Evolutionary conservation across 1,140 invertebrate genomes (phyloP).

Genomic region (Coelopa frigida): DNA sequence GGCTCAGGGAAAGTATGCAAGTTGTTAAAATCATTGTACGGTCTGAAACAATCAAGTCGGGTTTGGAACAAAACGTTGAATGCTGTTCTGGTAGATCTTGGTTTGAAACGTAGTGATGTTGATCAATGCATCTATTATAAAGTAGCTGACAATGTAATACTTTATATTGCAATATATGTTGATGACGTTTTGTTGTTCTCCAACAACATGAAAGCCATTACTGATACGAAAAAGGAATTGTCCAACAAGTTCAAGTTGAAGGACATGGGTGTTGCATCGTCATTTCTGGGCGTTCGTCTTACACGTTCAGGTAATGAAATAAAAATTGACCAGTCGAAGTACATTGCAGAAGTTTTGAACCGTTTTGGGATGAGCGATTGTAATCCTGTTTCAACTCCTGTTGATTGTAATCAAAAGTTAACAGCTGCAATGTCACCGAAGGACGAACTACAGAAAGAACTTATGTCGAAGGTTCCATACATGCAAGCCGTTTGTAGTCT

Average conservation of each 20-base stretch:
- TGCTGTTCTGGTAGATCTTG: slow-evolving; percentile 16
- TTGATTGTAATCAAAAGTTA: slow-evolving; percentile 24
- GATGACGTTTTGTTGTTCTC: slow-evolving; percentile 39
- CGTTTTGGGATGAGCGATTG: slow-evolving; percentile 35
- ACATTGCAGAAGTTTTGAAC: slow-evolving; percentile 6
- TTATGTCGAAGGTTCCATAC: slow-evolving; percentile 19
- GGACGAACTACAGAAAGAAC: slow-evolving; percentile 13
- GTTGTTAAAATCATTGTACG: slow-evolving; percentile 27
- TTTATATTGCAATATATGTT: slow-evolving; percentile 36
- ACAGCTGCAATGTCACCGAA: slow-evolving; percentile 16
- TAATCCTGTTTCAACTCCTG: slow-evolving; percentile 21
- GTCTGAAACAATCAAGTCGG: slow-evolving; percentile 26
- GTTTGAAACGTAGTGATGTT: no score
- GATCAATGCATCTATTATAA: no score
- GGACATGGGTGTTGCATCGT: slow-evolving; percentile 10
- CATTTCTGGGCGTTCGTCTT: slow-evolving; percentile 7
- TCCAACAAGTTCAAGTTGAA: slow-evolving; percentile 11
- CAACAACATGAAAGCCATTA: slow-evolving; percentile 16
- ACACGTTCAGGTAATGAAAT: slow-evolving; percentile 14
- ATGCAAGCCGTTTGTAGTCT: slow-evolving; percentile 28
- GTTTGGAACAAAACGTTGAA: slow-evolving; percentile 25
- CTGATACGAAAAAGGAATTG: slow-evolving; percentile 6
- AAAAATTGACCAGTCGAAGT: slow-evolving; percentile 26
- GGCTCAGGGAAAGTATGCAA: slow-evolving; percentile 13
- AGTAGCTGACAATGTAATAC: slow-evolving; percentile 18